Base-by-base conservation (phyloP, 2,797 vertebrate species). In the Antennarius maculatus region DNA sequence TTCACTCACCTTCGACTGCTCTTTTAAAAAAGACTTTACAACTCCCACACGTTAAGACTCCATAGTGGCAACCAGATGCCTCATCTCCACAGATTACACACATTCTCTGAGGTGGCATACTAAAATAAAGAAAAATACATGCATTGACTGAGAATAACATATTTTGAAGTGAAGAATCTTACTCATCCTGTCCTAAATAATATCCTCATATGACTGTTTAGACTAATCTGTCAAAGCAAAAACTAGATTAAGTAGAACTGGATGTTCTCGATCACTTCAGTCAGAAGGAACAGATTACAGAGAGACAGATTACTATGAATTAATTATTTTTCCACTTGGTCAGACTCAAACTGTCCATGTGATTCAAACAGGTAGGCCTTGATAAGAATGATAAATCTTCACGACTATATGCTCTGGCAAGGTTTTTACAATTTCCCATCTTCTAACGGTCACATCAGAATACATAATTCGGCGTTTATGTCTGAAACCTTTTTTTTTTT, bases 21-120 rank as follows among this genome's bases (percentile, higher is more conserved):
- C 98, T 94, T 89, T 99, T 99, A 88, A 99, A 99, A 92, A 99
- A 99, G 80, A 99, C 97, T 81, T 99, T 99, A 81, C 98, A 99
- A 88, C 98, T 99, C 60, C 97, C 97, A 61, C 97, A 99, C 71
- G 97, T 99, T 49, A 99, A 90, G 9, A 99, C 98, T 45, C 97
- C 97, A 31, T 99, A 99, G 79, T 99, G 98, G 76, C 97, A 99
- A 5, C 98, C 98, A 0, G 97, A 98, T 0, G 97, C 98, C 81
- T 99, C 97, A 64, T 99, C 98, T 0, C 96, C 93, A 15, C 98
- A 99, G 81, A 99, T 99, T 61, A 96, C 91, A 73, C 98, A 99
- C 68, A 93, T 90, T 86, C 98, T 97, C 91, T 97, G 97, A 61
- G 95, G 93, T 15, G 96, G 81, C 66, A 92, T 82, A 2, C 94